Evolutionary conservation across 2,113 vertebrate genomes (phyloP).

Genomic region (Anoura caudifer): DNA sequence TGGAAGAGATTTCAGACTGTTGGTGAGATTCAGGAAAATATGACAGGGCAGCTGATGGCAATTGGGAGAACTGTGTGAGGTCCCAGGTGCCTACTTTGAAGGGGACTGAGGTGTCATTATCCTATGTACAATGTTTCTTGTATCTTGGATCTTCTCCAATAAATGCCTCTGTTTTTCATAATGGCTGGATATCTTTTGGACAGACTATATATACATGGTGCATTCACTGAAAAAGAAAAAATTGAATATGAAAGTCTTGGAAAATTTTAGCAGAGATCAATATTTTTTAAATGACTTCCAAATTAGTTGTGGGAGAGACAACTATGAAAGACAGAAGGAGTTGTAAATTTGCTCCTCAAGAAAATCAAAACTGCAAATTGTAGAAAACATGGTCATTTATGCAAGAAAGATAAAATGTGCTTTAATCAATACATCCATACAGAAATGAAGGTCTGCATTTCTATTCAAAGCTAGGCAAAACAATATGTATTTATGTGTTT

Average conservation of each 20-base stretch:
- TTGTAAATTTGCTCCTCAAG: constrained; percentile 32
- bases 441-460: constrained; percentile 17
- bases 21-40: no score
- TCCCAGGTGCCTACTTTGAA: no score
- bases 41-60: no score
- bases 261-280: not conserved
- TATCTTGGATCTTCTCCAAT: no score
- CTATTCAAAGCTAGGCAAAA: not conserved
- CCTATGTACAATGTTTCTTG: no score
- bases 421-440: not conserved
- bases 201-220: not conserved
- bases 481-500: not conserved
- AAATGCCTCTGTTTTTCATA: no score
- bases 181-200: no score
- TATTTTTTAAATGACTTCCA: constrained; percentile 17
- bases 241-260: not conserved
- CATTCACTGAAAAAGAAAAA: not conserved
- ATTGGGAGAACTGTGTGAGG: no score
- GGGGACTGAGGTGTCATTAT: no score
- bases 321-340: not conserved
- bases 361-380: not conserved
- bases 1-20: no score
- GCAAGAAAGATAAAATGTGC: not conserved
- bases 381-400: not conserved
- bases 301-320: constrained; percentile 15